Conservation (phyloP, 2,888 invertebrate species). For the Diabrotica balteata region DNA sequence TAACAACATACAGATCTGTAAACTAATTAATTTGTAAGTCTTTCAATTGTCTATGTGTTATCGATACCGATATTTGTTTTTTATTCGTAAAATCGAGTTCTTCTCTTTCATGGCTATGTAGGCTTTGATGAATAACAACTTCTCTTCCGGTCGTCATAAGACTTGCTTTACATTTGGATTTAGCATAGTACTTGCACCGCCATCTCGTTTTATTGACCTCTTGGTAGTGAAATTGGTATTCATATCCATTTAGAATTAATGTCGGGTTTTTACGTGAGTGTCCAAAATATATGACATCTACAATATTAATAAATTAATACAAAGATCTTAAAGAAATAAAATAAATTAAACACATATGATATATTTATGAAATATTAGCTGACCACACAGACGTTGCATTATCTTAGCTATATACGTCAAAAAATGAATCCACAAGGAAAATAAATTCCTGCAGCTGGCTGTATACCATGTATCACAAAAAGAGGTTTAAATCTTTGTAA, state of each 20-base stretch:
- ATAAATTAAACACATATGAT: too few species aligned
- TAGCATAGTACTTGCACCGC: constrained; percentile 41
- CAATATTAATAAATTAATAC: constrained; percentile 3
- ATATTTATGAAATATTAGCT: too few species aligned
- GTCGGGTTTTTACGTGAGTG: constrained; percentile 45
- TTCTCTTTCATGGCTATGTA: constrained; percentile 34
- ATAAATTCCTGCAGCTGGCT: too few species aligned
- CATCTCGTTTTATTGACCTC: constrained; percentile 39
- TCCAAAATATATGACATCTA: constrained; percentile 40
- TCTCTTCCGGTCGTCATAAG: constrained; percentile 36
- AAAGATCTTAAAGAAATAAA: too few species aligned
- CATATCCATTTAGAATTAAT: constrained; percentile 40
- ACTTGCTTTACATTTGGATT: constrained; percentile 37
- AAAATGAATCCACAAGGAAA: too few species aligned
- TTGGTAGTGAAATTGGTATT: constrained; percentile 40
- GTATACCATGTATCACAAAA: too few species aligned
- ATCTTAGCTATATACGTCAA: too few species aligned
- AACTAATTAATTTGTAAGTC: too few species aligned
- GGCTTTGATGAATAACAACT: constrained; percentile 30
- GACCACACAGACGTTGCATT: too few species aligned
- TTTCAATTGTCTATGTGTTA: too few species aligned
- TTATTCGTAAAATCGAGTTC: constrained; percentile 14
- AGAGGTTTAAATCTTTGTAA: too few species aligned
- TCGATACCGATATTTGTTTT: constrained; percentile 5
- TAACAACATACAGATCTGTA: too few species aligned